These are phyloP conservation scores for Bombus waltoni DNA, from an alignment of 1,140 invertebrate species.

Conservation along the genomic window DNA sequence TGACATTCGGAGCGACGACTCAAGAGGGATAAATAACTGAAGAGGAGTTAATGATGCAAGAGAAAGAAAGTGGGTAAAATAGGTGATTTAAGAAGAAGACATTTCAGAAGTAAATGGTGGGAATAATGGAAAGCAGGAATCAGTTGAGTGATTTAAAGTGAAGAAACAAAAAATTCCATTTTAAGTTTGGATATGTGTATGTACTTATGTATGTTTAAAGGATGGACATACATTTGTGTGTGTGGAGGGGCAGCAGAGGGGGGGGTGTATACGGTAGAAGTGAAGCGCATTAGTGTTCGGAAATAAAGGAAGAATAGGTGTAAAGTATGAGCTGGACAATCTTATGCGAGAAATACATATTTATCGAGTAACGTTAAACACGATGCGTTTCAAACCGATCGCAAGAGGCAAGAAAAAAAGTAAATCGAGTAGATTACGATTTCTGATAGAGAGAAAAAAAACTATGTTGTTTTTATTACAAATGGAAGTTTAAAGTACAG, in stretches of 20 bases:
- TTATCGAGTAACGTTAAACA: background rate
- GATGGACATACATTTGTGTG: background rate
- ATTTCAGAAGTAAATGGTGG: background rate
- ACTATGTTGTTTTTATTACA: constrained; percentile 16
- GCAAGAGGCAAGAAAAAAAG: background rate
- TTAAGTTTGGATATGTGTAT: background rate
- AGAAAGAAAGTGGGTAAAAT: background rate
- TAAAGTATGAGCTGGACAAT: background rate
- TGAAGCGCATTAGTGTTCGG: background rate
- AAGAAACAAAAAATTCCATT: background rate
- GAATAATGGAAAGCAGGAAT: background rate
- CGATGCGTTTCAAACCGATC: background rate
- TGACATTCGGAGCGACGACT: background rate
- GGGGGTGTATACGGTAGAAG: too few relatives aligned
- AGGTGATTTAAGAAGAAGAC: background rate
- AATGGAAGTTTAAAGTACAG: background rate
- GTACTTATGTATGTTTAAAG: background rate
- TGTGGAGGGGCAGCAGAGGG: too few relatives aligned
- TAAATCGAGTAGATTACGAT: background rate
- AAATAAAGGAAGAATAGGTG: background rate
- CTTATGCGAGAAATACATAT: background rate
- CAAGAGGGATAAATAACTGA: background rate
- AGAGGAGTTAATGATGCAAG: background rate
- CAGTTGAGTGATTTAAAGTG: background rate
- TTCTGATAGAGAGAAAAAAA: background rate